Base-by-base conservation (phyloP, 2,113 vertebrate genomes). In the Cygnus buccinator region DNA sequence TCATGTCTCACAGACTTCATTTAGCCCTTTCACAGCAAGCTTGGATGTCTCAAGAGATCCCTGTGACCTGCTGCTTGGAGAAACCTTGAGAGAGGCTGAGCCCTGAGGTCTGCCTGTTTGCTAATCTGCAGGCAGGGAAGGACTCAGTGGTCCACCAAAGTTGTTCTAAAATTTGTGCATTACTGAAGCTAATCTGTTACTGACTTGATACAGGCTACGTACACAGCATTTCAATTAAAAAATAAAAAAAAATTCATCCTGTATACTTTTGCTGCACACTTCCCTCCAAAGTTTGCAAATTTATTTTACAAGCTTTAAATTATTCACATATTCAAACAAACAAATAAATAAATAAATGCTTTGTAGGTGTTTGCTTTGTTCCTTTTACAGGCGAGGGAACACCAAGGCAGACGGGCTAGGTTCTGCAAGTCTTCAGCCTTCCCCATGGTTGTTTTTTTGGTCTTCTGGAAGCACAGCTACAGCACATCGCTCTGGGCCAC, bases 81-180 rank as follows among this genome's bases (percentile, higher is more conserved):
- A 94, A 92, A 46, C 58, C 48, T 52, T 58, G 25, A 46, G 25
- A 65, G 58, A 82, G 33, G 33, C 48, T 59, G 62, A 81, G 48
- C 22, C 12, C 71, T 0, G 0, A 1, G 0, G 17, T 61, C 65
- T 44, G 48, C 33, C 29, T 61, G 12, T 52, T 68, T 39, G 31
- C 15, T 73, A 14, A 74, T 25, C 18, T 43, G 35, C 29, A 88
- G 54, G 66, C 35, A 91, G 84, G 58, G 48, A 61, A 76, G 23
- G 35, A 75, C 25, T 14, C 2, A 1, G 3, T 20, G 70, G 55
- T 46, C 31, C n/a, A 33, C 14, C 31, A n/a, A n/a, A 66, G 48
- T 43, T 54, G 28, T n/a, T 39, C 50, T 87, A 75, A 78, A 87
- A 84, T 43, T 16, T 35, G 37, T 55, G 43, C 75, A 88, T 84